These are phyloP conservation scores for Ia io DNA, from an alignment of 2,113 vertebrate species.

Conservation along the genomic window DNA sequence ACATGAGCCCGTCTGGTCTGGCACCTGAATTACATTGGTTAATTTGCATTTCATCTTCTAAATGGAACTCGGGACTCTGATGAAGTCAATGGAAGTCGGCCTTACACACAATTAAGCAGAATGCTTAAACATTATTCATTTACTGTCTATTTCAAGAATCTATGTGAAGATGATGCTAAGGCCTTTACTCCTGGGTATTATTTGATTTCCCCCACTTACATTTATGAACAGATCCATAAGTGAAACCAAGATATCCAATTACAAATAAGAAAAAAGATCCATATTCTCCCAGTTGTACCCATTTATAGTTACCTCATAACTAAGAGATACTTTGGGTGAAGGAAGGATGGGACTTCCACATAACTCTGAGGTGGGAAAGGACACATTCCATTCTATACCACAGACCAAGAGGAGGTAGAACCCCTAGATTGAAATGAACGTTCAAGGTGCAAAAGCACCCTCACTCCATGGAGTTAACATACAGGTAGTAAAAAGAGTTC, in stretches of 20 bases:
- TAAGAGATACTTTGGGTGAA: neutral
- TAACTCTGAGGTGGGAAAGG: too few relatives aligned
- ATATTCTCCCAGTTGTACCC: neutral
- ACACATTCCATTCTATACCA: neutral
- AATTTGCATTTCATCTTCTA: neutral
- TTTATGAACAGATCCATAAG: neutral
- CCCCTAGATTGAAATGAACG: neutral
- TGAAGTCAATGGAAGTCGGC: neutral
- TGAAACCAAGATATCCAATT: neutral
- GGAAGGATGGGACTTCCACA: neutral
- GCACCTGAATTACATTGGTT: neutral
- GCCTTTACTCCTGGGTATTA: neutral
- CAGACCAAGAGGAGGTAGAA: neutral
- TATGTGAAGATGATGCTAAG: neutral
- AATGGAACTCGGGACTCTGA: neutral
- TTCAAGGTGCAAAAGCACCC: neutral
- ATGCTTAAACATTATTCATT: neutral
- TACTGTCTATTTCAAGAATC: neutral
- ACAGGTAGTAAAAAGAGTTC: neutral
- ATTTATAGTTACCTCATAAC: neutral
- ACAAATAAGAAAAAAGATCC: neutral
- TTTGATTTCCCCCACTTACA: neutral
- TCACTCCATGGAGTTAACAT: neutral
- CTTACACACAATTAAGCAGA: neutral
- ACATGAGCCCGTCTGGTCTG: neutral